A percentile compares a stretch with the other conserved stretches of the same genome.
Evolutionary conservation across 1,140 invertebrate genomes (phyloP).

Genomic region (Hypsibius dujardini): DNA sequence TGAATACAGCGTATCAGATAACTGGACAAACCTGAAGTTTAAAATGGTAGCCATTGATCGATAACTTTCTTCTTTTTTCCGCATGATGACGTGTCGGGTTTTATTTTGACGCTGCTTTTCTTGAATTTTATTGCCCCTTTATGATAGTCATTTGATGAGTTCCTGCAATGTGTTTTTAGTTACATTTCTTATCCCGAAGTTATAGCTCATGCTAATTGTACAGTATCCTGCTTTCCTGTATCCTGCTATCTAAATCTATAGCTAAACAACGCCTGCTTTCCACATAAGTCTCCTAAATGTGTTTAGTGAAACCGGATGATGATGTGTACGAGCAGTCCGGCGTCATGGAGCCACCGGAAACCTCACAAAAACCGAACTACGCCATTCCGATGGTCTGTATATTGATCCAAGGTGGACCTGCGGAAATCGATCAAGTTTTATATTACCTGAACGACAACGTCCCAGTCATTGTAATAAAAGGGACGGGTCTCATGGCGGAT

Average conservation of each 20-base stretch:
- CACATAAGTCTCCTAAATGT: background rate
- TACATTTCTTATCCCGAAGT: too few relatives aligned
- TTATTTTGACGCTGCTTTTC: too few relatives aligned
- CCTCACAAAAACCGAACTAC: background rate
- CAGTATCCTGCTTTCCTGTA: background rate
- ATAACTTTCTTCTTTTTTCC: too few relatives aligned
- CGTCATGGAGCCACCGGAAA: background rate
- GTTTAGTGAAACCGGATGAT: background rate
- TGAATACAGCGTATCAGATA: too few relatives aligned
- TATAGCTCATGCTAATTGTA: too few relatives aligned
- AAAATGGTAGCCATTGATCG: too few relatives aligned
- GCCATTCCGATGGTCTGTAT: conserved; percentile 33
- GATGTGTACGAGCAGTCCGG: background rate
- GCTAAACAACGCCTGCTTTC: background rate
- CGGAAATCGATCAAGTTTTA: conserved; percentile 31
- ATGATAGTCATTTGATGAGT: too few relatives aligned
- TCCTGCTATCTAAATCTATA: background rate
- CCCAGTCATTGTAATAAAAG: conserved; percentile 34
- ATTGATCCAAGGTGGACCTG: conserved; percentile 33
- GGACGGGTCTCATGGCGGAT: conserved; percentile 34
- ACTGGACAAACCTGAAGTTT: too few relatives aligned
- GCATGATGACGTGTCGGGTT: too few relatives aligned
- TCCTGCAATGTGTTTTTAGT: too few relatives aligned
- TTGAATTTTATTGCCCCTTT: too few relatives aligned
- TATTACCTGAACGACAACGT: conserved; percentile 33